These are phyloP conservation scores for Chironomus tepperi DNA, from an alignment of 1,140 invertebrate genomes.

Conservation along the genomic window DNA sequence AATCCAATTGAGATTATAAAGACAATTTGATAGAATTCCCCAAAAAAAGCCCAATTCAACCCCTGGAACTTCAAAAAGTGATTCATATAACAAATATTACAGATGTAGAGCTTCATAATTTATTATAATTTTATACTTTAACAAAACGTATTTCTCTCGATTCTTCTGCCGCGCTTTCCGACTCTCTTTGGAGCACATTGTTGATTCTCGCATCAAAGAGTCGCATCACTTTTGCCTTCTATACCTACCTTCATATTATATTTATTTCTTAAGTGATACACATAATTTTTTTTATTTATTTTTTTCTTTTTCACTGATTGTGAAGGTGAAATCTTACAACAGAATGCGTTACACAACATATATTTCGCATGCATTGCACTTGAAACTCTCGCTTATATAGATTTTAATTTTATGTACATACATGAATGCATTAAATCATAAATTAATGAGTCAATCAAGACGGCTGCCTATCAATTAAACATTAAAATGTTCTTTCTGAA, in stretches of 20 bases:
- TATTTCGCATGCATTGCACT: conserved; percentile 9
- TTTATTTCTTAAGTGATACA: background rate
- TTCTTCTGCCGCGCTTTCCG: background rate
- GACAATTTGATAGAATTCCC: no score
- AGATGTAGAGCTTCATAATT: background rate
- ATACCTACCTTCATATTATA: no score
- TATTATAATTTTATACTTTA: background rate
- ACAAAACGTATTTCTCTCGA: background rate
- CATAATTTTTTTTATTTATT: background rate
- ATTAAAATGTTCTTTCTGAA: background rate
- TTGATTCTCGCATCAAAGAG: no score
- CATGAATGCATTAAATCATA: conserved; percentile 9
- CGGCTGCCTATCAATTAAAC: background rate
- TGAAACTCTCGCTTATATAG: background rate
- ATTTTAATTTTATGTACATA: background rate
- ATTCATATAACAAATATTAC: background rate
- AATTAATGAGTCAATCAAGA: conserved; percentile 9
- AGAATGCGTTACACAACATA: conserved; percentile 22
- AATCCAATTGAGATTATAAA: no score
- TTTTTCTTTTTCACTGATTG: background rate
- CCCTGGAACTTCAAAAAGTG: no score
- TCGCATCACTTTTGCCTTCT: no score
- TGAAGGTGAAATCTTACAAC: conserved; percentile 19
- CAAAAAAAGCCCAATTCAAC: no score
- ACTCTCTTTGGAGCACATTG: no score